Conservation (phyloP, 2,797 vertebrate species). For the Euthynnus affinis region DNA sequence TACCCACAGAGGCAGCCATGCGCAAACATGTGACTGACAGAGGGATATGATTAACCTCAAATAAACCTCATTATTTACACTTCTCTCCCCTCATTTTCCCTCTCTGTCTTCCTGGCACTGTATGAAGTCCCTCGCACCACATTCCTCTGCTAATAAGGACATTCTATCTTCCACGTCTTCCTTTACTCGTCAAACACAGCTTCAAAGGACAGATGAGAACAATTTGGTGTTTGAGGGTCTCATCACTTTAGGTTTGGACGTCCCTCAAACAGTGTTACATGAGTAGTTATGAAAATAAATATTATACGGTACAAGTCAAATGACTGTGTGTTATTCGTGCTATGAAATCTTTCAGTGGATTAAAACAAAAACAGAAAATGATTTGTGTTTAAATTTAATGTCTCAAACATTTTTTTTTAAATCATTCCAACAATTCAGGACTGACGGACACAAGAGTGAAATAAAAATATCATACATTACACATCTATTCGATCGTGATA, state of each 20-base stretch:
- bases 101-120: conserved; percentile 32
- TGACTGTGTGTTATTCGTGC: not conserved
- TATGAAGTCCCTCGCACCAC: conserved; percentile 37
- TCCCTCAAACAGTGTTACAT: conserved; percentile 24
- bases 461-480: not conserved
- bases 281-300: conserved; percentile 42
- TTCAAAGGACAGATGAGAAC: conserved; percentile 58
- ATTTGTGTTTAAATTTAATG: conserved; percentile 8
- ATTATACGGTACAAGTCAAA: not conserved
- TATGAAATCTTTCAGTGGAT: not conserved
- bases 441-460: conserved; percentile 23
- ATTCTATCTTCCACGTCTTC: conserved; percentile 32
- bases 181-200: conserved; percentile 15
- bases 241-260: conserved; percentile 28
- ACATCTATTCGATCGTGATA: conserved; percentile 9
- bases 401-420: conserved; percentile 28
- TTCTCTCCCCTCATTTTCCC: conserved; percentile 23
- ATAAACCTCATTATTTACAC: conserved; percentile 60
- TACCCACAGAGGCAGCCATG: not conserved
- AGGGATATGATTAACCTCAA: conserved; percentile 39
- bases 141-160: conserved; percentile 73
- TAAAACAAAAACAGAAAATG: not conserved
- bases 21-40: conserved; percentile 49
- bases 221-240: conserved; percentile 31
- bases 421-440: conserved; percentile 21